Percentiles rank a stretch among this genome's conserved stretches.
Conservation (phyloP, 2,797 vertebrate species). For the Leptodactylus fallax region DNA sequence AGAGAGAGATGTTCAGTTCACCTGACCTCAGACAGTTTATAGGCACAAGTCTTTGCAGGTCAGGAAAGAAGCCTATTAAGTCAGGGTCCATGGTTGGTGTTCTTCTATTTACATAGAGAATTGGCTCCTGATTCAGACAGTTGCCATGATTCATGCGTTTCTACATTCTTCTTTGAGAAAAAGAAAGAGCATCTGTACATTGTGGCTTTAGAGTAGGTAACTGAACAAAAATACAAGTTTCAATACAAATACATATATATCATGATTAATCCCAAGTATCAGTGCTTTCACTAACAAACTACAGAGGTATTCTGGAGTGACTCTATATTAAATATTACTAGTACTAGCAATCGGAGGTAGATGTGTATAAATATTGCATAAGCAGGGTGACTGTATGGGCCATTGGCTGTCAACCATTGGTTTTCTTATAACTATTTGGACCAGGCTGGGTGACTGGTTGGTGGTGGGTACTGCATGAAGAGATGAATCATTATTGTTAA, state of each 20-base stretch:
- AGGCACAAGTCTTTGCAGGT: constrained; percentile 33
- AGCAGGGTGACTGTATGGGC: neutral
- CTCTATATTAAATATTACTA: constrained; percentile 21
- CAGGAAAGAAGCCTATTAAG: neutral
- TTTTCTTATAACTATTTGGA: neutral
- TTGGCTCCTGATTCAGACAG: neutral
- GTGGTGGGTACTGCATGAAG: neutral
- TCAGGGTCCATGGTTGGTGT: neutral
- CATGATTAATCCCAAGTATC: constrained; percentile 5
- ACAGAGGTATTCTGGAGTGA: constrained; percentile 9
- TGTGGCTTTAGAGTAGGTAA: neutral
- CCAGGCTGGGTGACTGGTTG: neutral
- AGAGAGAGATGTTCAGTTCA: neutral
- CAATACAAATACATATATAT: constrained; percentile 18
- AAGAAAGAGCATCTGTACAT: neutral
- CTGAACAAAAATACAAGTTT: neutral
- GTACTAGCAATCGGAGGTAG: constrained; percentile 32
- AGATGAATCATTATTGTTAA: neutral
- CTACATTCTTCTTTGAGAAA: constrained; percentile 1
- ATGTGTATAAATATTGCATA: constrained; percentile 24
- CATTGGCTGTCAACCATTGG: neutral
- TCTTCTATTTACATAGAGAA: constrained; percentile 11
- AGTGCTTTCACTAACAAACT: constrained; percentile 38
- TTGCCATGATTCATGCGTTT: constrained; percentile 12
- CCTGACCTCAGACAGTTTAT: neutral